Base-by-base conservation (phyloP, 2,113 vertebrate species). In the Xiphorhynchus elegans region DNA sequence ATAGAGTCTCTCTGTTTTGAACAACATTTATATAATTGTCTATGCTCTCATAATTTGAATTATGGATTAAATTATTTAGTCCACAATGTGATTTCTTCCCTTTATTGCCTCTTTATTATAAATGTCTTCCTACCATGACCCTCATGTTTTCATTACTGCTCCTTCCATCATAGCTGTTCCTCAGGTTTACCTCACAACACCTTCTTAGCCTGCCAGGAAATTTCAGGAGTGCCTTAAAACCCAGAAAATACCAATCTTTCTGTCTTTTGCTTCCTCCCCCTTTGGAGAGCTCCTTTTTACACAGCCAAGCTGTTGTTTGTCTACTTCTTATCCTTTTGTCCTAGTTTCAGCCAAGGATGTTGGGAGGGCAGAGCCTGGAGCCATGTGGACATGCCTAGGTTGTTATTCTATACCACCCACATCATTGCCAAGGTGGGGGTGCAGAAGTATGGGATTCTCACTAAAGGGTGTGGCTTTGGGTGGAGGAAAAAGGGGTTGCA, bases 1-100 rank as follows among this genome's bases (percentile, higher is more conserved):
- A 78, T 10, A 82, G 37, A 23, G 17, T 67, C 37, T 59, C 21
- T 69, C 20, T 69, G 59, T 90, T 75, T 78, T 52, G 55, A 46
- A 59, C 39, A 56, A 16, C 70, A 82, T 73, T 84, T 93, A 16
- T 28, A 37, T 12, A n/a, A 18, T 70, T 85, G n/a, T 47, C 56
- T 44, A 67, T 88, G 52, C 49, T 93, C 80, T 42, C 67, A 6
- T 66, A 55, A 91, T 82, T 87, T 86, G 60, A 95, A 94, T 85
- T 92, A 67, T 0, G 6, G 64, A 13, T 81, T 91, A 11, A 81
- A 60, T 91, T 91, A 72, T 88, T 92, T 74, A 59, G 15, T 63
- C 21, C 55, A 29, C 26, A 42, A 40, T 44, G 10, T 42, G 60
- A 69, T 84, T 94, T 91, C 24, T 88, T 91, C 19, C 10, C 8